Conservation (phyloP, 2,888 invertebrate genomes). For the Galerucella calmariensis region DNA sequence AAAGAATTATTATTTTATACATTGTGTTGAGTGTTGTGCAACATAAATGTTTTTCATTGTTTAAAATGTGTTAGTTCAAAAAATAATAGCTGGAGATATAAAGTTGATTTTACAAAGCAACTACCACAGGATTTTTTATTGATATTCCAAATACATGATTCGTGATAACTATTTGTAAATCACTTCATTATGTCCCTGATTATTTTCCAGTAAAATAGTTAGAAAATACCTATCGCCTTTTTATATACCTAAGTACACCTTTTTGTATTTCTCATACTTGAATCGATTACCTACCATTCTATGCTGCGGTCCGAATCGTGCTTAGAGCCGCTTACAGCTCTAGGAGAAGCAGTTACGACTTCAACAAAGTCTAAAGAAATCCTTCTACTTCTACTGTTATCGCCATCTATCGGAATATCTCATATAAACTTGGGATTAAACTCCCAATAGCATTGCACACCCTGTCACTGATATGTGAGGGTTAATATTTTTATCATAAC, state of each 20-base stretch:
- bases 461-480: no score
- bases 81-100: background rate
- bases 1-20: background rate
- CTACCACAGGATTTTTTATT: background rate
- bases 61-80: background rate
- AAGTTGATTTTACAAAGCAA: background rate
- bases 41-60: background rate
- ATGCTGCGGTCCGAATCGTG: no score
- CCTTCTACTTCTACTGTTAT: no score
- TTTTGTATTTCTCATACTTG: background rate
- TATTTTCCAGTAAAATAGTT: conserved; percentile 4
- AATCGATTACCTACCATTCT: no score
- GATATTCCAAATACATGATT: background rate
- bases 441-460: no score
- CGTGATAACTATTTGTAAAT: background rate
- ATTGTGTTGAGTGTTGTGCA: background rate
- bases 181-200: background rate
- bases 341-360: no score
- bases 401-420: no score
- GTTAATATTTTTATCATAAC: no score
- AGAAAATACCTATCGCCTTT: background rate
- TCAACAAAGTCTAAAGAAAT: no score
- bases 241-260: background rate
- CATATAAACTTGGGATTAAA: no score
- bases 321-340: no score